Evolutionary conservation across 2,113 vertebrate species (phyloP).

Genomic region (Ceyx margarethae): DNA sequence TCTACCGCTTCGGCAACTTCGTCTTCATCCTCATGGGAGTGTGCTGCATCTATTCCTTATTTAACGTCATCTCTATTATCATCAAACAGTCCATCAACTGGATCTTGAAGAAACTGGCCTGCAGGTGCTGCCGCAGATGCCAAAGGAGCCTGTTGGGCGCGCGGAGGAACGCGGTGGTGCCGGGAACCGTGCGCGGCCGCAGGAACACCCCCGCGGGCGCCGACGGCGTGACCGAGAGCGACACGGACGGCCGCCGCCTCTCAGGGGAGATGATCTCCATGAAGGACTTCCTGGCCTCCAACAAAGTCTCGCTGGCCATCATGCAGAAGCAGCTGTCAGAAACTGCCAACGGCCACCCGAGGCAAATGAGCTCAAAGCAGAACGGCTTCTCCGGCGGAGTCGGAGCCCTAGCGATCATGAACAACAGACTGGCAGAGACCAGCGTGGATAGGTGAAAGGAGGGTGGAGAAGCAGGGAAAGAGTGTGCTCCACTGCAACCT

Average conservation of each 20-base stretch:
- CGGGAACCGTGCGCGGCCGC: constrained; percentile 75
- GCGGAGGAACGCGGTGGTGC: constrained; percentile 86
- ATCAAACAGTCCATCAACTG: constrained; percentile 98
- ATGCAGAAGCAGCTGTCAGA: constrained; percentile 96
- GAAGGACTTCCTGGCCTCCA: constrained; percentile 91
- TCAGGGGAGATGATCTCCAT: constrained; percentile 96
- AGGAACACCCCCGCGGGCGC: constrained; percentile 90
- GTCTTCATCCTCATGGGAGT: constrained; percentile 93
- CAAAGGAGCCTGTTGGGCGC: constrained; percentile 76
- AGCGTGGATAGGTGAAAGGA: constrained; percentile 80
- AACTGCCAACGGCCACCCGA: constrained; percentile 84
- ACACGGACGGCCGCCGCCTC: constrained; percentile 86
- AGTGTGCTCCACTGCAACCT: not conserved
- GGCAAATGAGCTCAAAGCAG: constrained; percentile 77
- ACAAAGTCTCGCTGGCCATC: constrained; percentile 91
- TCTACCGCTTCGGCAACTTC: constrained; percentile 91
- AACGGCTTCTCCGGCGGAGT: constrained; percentile 92
- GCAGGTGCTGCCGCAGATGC: constrained; percentile 78
- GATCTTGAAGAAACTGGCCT: constrained; percentile 85
- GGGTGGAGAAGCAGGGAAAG: not conserved
- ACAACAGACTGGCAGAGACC: constrained; percentile 94
- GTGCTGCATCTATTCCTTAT: constrained; percentile 97
- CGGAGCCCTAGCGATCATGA: constrained; percentile 95
- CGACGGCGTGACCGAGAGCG: constrained; percentile 85
- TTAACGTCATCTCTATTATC: constrained; percentile 96